Evolutionary conservation across 1,140 invertebrate species (phyloP).

Genomic region (Aphelenchoides fujianensis): DNA sequence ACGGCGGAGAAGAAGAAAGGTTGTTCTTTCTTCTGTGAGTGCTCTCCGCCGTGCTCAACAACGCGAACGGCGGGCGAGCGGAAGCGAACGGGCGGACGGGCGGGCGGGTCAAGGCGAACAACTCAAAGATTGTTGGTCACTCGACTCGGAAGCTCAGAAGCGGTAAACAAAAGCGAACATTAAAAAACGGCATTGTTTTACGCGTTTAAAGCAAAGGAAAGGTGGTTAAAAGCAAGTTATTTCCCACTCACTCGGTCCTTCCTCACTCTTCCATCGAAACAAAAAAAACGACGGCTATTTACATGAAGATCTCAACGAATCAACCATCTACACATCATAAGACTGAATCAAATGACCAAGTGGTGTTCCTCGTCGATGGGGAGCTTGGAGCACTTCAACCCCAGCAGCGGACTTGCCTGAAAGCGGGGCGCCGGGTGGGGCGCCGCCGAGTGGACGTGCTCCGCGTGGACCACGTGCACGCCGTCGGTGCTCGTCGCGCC

Average conservation of each 20-base stretch:
- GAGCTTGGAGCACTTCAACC: background rate
- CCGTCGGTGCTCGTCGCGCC: background rate
- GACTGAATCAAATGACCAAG: background rate
- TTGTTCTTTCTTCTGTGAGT: no score
- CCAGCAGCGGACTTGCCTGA: constrained; percentile 17
- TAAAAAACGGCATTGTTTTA: no score
- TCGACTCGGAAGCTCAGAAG: background rate
- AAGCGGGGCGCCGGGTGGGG: constrained; percentile 32
- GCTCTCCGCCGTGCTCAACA: no score
- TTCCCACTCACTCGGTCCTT: no score
- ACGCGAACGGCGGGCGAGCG: no score
- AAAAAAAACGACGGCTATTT: background rate
- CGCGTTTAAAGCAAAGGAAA: background rate
- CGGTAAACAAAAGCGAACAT: background rate
- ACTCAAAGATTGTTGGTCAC: no score
- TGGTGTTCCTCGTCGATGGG: background rate
- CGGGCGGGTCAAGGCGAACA: no score
- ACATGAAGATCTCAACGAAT: background rate
- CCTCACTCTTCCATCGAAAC: background rate
- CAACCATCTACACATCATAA: background rate
- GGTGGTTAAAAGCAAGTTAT: background rate
- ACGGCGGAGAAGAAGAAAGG: no score
- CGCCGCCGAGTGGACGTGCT: background rate
- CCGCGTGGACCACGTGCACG: constrained; percentile 15
- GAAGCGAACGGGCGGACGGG: no score